Conservation (phyloP, 2,797 vertebrate species). For the Limnodromus scolopaceus region DNA sequence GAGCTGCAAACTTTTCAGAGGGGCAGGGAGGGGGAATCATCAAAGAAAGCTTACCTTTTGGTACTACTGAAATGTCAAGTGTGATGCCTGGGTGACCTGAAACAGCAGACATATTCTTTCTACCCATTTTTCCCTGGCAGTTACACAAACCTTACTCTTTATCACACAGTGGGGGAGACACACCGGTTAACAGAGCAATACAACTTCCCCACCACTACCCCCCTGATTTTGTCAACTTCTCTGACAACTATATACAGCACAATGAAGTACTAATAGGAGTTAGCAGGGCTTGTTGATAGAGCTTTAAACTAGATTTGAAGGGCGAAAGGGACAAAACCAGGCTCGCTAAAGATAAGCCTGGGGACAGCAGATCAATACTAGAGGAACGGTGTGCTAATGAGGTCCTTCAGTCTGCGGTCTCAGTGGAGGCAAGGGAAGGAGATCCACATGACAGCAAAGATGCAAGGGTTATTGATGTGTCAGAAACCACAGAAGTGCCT, state of each 20-base stretch:
- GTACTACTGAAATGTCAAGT: not conserved
- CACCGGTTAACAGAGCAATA: not conserved
- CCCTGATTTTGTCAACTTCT: not conserved
- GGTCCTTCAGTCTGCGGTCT: not conserved
- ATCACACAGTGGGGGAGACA: not conserved
- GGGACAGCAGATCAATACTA: not conserved
- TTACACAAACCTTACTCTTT: not conserved
- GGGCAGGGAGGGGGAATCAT: no score
- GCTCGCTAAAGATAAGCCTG: not conserved
- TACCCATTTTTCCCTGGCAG: not conserved
- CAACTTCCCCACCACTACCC: no score
- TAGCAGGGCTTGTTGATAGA: not conserved
- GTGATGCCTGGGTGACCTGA: not conserved
- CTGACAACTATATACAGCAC: not conserved
- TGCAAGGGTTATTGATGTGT: not conserved
- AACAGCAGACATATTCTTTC: not conserved
- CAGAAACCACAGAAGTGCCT: not conserved
- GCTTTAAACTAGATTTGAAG: not conserved
- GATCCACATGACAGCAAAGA: not conserved
- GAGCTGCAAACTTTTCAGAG: not conserved
- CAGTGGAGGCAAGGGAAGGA: not conserved
- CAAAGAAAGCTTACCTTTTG: not conserved
- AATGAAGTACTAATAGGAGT: not conserved
- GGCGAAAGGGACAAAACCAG: not conserved
- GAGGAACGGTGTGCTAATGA: not conserved